Evolutionary conservation across 2,888 invertebrate genomes (phyloP).

Genomic region (Pandemis cinnamomeana): DNA sequence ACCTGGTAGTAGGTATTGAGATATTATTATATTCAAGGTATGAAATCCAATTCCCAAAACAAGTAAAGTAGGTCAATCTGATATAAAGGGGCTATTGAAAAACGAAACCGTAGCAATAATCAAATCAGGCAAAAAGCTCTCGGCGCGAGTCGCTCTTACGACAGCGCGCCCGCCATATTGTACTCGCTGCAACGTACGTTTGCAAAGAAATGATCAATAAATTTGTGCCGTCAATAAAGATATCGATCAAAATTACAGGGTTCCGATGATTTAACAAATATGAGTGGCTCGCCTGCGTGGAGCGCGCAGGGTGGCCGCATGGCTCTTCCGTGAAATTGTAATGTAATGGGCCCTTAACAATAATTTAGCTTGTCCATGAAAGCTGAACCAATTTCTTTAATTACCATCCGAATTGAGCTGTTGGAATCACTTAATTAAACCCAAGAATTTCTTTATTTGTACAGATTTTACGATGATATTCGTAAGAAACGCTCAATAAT

Average conservation of each 20-base stretch:
- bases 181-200: constrained; percentile 74
- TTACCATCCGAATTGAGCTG: constrained; percentile 69
- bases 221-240: constrained; percentile 82
- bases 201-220: constrained; percentile 83
- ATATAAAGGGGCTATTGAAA: constrained; percentile 81
- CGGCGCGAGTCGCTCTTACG: constrained; percentile 73
- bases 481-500: constrained; percentile 55
- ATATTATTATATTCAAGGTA: constrained; percentile 56
- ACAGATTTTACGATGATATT: constrained; percentile 65
- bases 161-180: constrained; percentile 73
- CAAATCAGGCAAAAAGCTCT: constrained; percentile 70
- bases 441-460: constrained; percentile 69
- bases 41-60: constrained; percentile 75
- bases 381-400: constrained; percentile 77
- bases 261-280: constrained; percentile 83
- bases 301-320: constrained; percentile 74
- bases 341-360: constrained; percentile 74
- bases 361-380: constrained; percentile 71
- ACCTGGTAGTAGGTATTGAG: constrained; percentile 11
- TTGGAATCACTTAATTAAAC: constrained; percentile 71
- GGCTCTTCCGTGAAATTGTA: constrained; percentile 78
- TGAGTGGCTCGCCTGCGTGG: constrained; percentile 72
- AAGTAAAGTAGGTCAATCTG: constrained; percentile 78
- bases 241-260: constrained; percentile 85
- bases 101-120: constrained; percentile 80